These are phyloP conservation scores for Metridium senile DNA, from an alignment of 92 coral and sea anemone species.

Conservation along the genomic window DNA sequence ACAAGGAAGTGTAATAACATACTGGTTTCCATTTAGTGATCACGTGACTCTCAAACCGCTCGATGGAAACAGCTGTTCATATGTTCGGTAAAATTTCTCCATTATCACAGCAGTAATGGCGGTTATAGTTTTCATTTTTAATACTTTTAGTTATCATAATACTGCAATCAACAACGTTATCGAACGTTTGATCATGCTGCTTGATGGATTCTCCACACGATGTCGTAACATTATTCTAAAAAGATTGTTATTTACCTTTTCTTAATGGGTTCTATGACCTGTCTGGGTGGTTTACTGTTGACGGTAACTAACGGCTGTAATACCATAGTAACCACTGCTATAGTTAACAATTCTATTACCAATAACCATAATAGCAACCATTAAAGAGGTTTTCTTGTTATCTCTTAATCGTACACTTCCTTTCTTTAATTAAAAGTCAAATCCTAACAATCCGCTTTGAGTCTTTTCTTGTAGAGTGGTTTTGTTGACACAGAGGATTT, in stretches of 20 bases:
- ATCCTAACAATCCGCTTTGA: constrained; percentile 5
- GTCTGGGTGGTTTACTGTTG: constrained; percentile 1
- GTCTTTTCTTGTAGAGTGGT: background rate
- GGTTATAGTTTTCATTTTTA: too few species aligned
- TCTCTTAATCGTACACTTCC: background rate
- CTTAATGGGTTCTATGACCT: background rate
- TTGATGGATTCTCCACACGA: background rate
- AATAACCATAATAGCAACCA: background rate
- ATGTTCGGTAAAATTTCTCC: too few species aligned
- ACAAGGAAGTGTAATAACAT: too few species aligned
- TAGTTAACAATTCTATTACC: background rate
- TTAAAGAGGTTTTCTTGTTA: background rate
- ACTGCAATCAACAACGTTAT: too few species aligned
- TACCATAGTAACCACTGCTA: background rate
- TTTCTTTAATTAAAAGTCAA: constrained; percentile 1
- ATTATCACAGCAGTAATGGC: too few species aligned
- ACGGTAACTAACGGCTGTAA: constrained; percentile 1
- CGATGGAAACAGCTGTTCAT: too few species aligned
- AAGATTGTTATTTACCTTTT: background rate
- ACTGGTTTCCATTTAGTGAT: too few species aligned
- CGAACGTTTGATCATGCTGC: constrained; percentile 1
- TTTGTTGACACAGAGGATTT: constrained; percentile 16
- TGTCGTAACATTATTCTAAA: background rate
- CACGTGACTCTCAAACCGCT: too few species aligned
- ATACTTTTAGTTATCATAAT: too few species aligned